Conservation (phyloP, 2,888 invertebrate genomes). For the Onthophagus sagittarius region DNA sequence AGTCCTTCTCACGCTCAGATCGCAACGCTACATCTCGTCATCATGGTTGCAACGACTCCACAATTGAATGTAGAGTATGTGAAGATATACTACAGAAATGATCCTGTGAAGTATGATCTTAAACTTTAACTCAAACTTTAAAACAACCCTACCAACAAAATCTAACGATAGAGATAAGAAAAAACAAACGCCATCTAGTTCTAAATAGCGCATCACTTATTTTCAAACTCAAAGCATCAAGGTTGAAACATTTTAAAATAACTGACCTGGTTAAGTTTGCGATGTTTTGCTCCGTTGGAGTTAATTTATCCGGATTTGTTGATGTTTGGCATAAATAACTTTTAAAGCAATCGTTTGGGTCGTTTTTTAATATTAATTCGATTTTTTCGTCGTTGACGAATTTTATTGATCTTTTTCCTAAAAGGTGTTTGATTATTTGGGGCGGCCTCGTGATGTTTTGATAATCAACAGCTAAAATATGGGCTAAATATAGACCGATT, state of each 20-base stretch:
- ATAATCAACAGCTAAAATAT: conserved; percentile 49
- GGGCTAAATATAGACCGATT: conserved; percentile 50
- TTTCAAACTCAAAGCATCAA: background rate
- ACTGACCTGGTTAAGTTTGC: conserved; percentile 40
- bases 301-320: conserved; percentile 34
- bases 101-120: conserved; percentile 59
- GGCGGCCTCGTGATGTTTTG: conserved; percentile 37
- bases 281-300: conserved; percentile 39
- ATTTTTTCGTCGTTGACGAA: conserved; percentile 33
- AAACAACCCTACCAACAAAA: background rate
- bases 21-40: conserved; percentile 55
- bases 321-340: conserved; percentile 50
- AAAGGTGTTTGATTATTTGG: conserved; percentile 1
- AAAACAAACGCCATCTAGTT: background rate
- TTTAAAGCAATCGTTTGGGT: conserved; percentile 48
- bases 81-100: conserved; percentile 66
- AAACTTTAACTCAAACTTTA: background rate
- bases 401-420: conserved; percentile 22
- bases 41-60: conserved; percentile 55
- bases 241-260: background rate
- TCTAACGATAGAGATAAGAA: background rate
- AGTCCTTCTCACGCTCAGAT: conserved; percentile 52
- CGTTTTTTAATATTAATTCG: conserved; percentile 43
- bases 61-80: conserved; percentile 51
- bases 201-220: background rate